Base-by-base conservation (phyloP, 2,113 vertebrate genomes). In the Lophotis ruficrista region DNA sequence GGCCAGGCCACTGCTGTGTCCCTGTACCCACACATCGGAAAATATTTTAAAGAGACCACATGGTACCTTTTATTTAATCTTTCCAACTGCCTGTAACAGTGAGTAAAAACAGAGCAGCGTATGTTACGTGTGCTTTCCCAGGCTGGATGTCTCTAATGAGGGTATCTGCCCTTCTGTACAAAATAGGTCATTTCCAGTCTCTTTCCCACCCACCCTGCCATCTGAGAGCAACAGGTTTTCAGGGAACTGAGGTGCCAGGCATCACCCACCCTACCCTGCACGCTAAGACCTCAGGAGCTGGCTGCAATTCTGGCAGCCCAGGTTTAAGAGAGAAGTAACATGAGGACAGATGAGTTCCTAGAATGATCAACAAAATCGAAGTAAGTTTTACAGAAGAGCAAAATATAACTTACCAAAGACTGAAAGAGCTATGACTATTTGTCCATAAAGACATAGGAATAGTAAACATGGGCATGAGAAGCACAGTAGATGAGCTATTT, bases 101-200 rank as follows among this genome's bases (percentile, higher is more conserved):
- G 6, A 14, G n/a, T 69, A 85, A 68, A 10, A 73, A 65, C n/a
- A 62, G 14, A 68, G 53, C 6, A 64, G 51, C 9, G 13, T 0
- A 11, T 14, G 10, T 38, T 80, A 80, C 10, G 10, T 0, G 0
- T 22, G 31, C 7, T 5, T n/a, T 57, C 3, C 1, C 31, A 84
- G 48, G 28, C 0, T 85, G 70, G 23, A 37, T 35, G 16, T 15
- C 33, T 60, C 61, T 14, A 41, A 47, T 0, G 4, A 33, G 14
- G 14, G 2, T 7, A 58, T 10, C 25, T 75, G 27, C 23, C 28
- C 30, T 38, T 56, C 61, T 15, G 2, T 4, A 48, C 9, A 14
- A 71, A 62, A 2, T 9, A 51, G 0, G 8, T 24, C 73, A 10
- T 17, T 38, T 19, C 57, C 43, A 7, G 15, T 12, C 20, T 9